Evolutionary conservation across 2,888 invertebrate genomes (phyloP), one percentile per base, ranked within the genome.

Genomic region (Drosophila mettleri): DNA sequence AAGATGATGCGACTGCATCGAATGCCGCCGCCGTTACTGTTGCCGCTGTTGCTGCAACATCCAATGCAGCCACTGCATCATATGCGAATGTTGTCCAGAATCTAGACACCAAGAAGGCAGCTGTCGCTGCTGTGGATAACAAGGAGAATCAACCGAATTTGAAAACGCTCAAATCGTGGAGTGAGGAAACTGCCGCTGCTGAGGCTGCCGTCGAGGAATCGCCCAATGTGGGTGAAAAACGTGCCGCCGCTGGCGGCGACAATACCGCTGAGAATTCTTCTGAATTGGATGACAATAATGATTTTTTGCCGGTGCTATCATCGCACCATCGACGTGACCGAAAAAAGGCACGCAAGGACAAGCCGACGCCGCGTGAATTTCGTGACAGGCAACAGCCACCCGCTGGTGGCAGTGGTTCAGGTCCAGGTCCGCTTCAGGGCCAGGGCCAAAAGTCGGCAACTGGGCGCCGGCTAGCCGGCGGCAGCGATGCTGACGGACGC

Each of bases 81-180:
- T 95, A 95, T 92, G 95, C 95, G 82, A 95, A 93, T 91, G 94
- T 95, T 78, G 95, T 95, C 90, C 93, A 95, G 90, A 90, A 89
- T 64, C 38, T 90, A 57, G 90, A 90, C 20, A 76, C 46, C 45
- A 90, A 89, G 67, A 90, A 89, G 71, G 45, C 69, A 66, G 65
- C 34, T 2, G 54, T 57, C 27, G 66, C 57, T 24, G 46, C 9
- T 27, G 74, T 74, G 18, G 86, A 85, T 51, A 86, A 85, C 61
- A 92, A 91, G 75, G 92, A 91, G 60, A 91, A 91, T 63, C 90
- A 90, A 67, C 87, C 90, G 24, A 81, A 85, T 75, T 68, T 91
- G 38, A 91, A 92, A 60, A 64, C 86, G 22, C 53, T 91, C 2
- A 92, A 91, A 68, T 92, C 91, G 16, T 91, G 91, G 91, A 90